phyloP scores from a whole-genome alignment of 2,113 vertebrate genomes.

The Burhinus oedicnemus region DNA sequence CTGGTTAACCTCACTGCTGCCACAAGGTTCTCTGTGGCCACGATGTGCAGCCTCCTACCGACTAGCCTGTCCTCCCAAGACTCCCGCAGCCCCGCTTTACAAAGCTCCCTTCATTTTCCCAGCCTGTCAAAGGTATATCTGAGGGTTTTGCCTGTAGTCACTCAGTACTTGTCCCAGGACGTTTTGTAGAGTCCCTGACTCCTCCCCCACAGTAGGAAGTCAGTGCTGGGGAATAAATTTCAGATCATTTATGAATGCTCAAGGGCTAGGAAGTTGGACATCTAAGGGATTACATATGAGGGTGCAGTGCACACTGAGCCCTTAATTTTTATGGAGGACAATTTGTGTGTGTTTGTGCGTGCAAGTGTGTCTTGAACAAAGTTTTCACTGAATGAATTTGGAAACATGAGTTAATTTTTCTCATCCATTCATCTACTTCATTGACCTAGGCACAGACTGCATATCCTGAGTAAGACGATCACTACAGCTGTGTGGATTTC shows the following conservation, averaged over 20 bases:
- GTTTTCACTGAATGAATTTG: background rate
- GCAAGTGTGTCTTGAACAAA: background rate
- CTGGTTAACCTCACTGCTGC: background rate
- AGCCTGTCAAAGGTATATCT: background rate
- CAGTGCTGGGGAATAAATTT: background rate
- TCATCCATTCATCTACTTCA: background rate
- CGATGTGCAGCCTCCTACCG: background rate
- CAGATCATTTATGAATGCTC: background rate
- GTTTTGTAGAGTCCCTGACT: background rate
- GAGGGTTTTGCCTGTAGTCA: background rate
- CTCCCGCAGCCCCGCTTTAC: background rate
- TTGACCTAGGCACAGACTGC: background rate
- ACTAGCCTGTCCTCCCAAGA: background rate
- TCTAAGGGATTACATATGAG: background rate
- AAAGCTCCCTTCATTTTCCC: too few relatives aligned
- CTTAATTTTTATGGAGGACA: background rate
- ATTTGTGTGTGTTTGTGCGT: rapidly evolving
- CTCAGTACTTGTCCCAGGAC: background rate
- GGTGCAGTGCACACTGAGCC: background rate
- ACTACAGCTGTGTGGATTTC: background rate
- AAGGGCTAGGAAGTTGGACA: background rate
- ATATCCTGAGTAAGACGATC: background rate
- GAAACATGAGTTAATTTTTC: background rate
- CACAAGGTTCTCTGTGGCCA: background rate
- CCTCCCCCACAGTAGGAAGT: background rate